phyloP scores from a whole-genome alignment of 2,797 vertebrate genomes.

The Euphonia xanthogaster region DNA sequence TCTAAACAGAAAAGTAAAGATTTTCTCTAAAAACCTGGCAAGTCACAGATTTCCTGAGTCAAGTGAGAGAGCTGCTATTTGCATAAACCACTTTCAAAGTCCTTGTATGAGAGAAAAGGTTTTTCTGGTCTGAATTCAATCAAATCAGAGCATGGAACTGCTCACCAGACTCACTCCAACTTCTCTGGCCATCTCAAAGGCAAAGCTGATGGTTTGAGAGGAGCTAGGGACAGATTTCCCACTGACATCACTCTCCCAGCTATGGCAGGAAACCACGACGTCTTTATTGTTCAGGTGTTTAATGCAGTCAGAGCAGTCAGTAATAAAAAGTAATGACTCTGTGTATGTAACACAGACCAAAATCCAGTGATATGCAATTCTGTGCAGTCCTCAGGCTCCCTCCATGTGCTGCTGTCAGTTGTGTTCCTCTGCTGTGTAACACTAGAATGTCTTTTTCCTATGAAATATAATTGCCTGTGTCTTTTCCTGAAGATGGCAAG shows the following conservation, averaged over 20 bases:
- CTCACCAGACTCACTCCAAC: neutral
- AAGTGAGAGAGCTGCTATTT: neutral
- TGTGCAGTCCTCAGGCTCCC: neutral
- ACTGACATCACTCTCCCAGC: neutral
- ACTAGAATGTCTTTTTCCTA: neutral
- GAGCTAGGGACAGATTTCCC: conserved; percentile 18
- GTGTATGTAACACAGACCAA: neutral
- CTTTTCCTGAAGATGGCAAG: neutral
- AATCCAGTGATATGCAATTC: neutral
- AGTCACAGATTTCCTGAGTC: neutral
- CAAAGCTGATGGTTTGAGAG: conserved; percentile 6
- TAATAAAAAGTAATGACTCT: conserved; percentile 35
- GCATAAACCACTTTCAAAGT: neutral
- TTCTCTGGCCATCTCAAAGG: neutral
- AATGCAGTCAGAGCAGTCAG: neutral
- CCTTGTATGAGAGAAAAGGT: neutral
- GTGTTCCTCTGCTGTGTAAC: neutral
- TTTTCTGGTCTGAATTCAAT: neutral
- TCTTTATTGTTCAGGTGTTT: conserved; percentile 55
- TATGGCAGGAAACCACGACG: neutral
- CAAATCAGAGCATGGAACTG: neutral
- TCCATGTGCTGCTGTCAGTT: neutral
- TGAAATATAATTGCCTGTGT: neutral
- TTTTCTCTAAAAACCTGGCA: neutral
- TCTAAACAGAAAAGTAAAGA: neutral